These are phyloP conservation scores for Noctilio leporinus DNA, from an alignment of 2,113 vertebrate genomes.

Conservation along the genomic window DNA sequence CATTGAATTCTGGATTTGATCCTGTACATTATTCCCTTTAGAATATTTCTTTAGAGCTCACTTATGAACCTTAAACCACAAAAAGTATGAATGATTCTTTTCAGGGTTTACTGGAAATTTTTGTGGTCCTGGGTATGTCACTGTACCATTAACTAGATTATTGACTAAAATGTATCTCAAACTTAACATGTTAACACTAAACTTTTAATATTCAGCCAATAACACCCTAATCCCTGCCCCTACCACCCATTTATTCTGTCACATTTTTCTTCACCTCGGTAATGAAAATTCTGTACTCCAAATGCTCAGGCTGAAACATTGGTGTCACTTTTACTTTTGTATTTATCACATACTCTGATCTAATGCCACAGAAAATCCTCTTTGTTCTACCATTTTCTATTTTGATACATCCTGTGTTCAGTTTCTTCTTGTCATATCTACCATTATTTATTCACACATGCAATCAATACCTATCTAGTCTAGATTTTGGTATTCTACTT, in stretches of 20 bases:
- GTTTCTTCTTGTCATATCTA: neutral
- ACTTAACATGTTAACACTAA: neutral
- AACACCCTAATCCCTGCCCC: fast-evolving
- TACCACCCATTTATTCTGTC: neutral
- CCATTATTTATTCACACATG: neutral
- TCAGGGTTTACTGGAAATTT: neutral
- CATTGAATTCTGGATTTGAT: neutral
- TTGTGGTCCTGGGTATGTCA: neutral
- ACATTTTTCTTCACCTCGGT: neutral
- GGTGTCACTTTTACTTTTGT: neutral
- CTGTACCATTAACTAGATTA: neutral
- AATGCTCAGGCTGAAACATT: neutral
- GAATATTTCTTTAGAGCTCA: neutral
- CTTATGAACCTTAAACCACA: neutral
- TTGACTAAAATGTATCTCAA: neutral
- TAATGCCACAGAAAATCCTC: neutral
- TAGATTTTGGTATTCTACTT: neutral
- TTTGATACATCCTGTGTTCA: neutral
- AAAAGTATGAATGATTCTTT: neutral
- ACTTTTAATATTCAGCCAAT: neutral
- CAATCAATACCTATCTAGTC: neutral
- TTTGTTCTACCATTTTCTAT: neutral
- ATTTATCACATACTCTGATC: neutral
- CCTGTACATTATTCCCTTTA: neutral
- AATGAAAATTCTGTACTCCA: neutral